A percentile compares a stretch with the other conserved stretches of the same genome.
Evolutionary conservation across 92 coral and sea anemone genomes (phyloP).

Genomic region (Zoanthus gigantus): DNA sequence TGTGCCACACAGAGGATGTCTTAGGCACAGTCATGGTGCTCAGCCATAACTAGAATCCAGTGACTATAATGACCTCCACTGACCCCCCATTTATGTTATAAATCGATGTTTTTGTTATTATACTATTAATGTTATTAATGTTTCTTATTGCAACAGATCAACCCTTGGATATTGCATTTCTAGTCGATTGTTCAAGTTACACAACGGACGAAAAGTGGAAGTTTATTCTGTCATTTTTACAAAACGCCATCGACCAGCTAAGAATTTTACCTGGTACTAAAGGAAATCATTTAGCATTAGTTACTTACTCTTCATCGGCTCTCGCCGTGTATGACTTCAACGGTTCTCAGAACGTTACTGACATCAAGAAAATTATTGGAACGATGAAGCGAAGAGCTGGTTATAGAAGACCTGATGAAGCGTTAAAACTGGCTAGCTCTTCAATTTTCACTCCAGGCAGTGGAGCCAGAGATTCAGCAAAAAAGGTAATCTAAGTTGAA

Average conservation of each 20-base stretch:
- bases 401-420: slow-evolving; percentile 5
- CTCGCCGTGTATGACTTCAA: background rate
- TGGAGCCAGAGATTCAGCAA: slow-evolving; percentile 2
- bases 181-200: slow-evolving; percentile 23
- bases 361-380: background rate
- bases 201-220: background rate
- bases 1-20: slow-evolving; percentile 3
- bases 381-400: background rate
- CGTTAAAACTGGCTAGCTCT: background rate
- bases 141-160: background rate
- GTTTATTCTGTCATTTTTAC: slow-evolving; percentile 8
- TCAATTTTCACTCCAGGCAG: background rate
- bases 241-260: slow-evolving; percentile 4
- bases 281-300: background rate
- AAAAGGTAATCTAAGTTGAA: background rate
- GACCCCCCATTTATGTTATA: background rate
- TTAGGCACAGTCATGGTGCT: slow-evolving; percentile 17
- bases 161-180: slow-evolving; percentile 19
- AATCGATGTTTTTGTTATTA: background rate
- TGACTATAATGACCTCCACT: background rate
- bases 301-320: background rate
- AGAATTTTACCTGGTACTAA: background rate
- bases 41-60: slow-evolving; percentile 9
- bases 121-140: background rate
- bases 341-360: background rate